Percentiles rank a stretch among this genome's conserved stretches.
phyloP scores from a whole-genome alignment of 2,888 invertebrate genomes.

The Crocallis elinguaria region DNA sequence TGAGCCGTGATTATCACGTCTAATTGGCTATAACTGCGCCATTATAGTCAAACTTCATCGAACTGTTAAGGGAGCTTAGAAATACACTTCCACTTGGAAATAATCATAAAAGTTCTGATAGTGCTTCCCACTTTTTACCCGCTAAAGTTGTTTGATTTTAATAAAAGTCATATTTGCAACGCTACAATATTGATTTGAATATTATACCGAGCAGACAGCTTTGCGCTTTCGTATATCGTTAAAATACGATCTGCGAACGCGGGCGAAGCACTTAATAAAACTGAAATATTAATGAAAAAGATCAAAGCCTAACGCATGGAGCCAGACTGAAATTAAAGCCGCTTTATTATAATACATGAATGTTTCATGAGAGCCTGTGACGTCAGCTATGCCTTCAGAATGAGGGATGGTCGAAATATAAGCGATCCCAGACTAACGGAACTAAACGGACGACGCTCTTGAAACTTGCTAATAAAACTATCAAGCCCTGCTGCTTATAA shows the following conservation, averaged over 20 bases:
- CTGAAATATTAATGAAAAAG: conserved; percentile 30
- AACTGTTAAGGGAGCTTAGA: background rate
- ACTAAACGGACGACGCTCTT: too few relatives aligned
- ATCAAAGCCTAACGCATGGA: conserved; percentile 25
- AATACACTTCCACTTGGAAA: background rate
- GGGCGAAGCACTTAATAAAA: conserved; percentile 15
- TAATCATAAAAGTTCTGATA: background rate
- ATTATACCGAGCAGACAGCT: background rate
- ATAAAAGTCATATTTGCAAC: too few relatives aligned
- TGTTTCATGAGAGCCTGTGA: conserved; percentile 8
- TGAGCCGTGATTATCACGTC: conserved; percentile 10
- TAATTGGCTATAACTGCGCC: conserved; percentile 13
- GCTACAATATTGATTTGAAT: background rate
- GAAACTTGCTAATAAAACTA: too few relatives aligned
- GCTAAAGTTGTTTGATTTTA: too few relatives aligned
- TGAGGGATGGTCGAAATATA: too few relatives aligned
- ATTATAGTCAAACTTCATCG: background rate
- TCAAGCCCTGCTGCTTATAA: too few relatives aligned
- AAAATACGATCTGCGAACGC: conserved; percentile 5
- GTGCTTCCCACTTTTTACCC: too few relatives aligned
- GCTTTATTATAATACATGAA: conserved; percentile 31
- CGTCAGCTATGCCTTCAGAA: background rate
- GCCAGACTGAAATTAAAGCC: conserved; percentile 29
- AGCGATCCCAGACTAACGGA: too few relatives aligned
- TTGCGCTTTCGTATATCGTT: background rate